Evolutionary conservation across 2,888 invertebrate species (phyloP), one percentile per base, ranked within the genome.

Genomic region (Philonicus albiceps): DNA sequence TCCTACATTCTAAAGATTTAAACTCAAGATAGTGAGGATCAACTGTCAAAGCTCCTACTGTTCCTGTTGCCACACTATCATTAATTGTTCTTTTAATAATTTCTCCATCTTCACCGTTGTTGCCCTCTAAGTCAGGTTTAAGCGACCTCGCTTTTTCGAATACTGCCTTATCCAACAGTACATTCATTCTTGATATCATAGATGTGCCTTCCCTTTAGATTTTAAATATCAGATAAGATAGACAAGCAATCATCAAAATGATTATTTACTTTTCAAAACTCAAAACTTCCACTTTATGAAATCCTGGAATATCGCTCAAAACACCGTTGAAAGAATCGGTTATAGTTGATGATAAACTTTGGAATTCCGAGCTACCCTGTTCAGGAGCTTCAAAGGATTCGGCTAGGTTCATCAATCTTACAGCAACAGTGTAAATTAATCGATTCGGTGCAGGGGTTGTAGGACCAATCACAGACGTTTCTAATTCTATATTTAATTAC

Each of bases 21-120:
- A 97, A 95, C 85, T 95, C 94, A 87, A 97, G 92, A 91, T 95
- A 97, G 87, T 95, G 95, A 0, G 97, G 97, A 91, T 98, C 97
- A 0, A 98, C 95, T 31, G 94, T 95, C 1, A 98, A 92, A 40
- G 96, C 95, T 1, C 97, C 98, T 7, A 97, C 95, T 89, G 93
- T 94, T 5, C 97, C 97, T 0, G 93, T 93, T 2, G 94, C 93
- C 0, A 98, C 93, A 11, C 96, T 95, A 72, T 96, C 96, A 87
- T 94, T 92, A 1, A 98, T 92, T 0, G 95, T 94, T 34, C 94
- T 92, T 90, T 95, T 94, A 90, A 92, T 90, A 22, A 89, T 88
- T 34, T 90, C 90, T n/a, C 91, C 92, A n/a, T 90, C 90, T 13
- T 89, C 89, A 53, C 87, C 88, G 30, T 88, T 87, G 72, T 90